Percentiles rank a stretch among this genome's conserved stretches.
Conservation (phyloP, 2,888 invertebrate genomes). For the Platycnemis pennipes region DNA sequence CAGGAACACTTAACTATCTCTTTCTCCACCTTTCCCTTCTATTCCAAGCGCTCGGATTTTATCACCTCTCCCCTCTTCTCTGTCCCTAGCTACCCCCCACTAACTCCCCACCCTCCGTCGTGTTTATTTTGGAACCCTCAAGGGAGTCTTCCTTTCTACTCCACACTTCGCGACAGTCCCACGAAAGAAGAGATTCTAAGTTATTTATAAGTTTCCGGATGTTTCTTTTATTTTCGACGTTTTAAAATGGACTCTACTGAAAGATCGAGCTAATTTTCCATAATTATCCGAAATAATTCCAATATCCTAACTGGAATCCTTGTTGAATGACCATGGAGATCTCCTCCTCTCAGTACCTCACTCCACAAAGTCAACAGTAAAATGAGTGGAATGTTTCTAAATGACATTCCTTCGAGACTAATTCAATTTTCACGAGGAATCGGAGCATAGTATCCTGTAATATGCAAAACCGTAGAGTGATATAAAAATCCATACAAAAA, state of each 20-base stretch:
- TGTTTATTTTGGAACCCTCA: constrained; percentile 48
- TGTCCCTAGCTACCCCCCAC: background rate
- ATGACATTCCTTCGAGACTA: no score
- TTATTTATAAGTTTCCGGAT: background rate
- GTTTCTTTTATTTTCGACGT: constrained; percentile 15
- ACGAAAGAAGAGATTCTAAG: constrained; percentile 14
- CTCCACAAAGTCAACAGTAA: no score
- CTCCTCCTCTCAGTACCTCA: no score
- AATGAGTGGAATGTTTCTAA: no score
- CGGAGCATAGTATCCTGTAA: no score
- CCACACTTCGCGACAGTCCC: constrained; percentile 19
- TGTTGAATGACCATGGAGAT: background rate
- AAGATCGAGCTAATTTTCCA: background rate
- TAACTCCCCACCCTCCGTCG: background rate
- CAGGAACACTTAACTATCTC: background rate
- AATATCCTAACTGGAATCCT: background rate
- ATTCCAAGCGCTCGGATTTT: background rate
- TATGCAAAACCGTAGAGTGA: no score
- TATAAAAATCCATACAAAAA: no score
- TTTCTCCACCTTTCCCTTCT: background rate
- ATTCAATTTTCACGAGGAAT: no score
- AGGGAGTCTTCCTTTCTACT: background rate
- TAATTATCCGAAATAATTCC: background rate
- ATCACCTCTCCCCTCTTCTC: background rate
- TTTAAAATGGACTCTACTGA: background rate